Conservation (phyloP, 2,888 invertebrate genomes). For the Hirtodrosophila alboralis region DNA sequence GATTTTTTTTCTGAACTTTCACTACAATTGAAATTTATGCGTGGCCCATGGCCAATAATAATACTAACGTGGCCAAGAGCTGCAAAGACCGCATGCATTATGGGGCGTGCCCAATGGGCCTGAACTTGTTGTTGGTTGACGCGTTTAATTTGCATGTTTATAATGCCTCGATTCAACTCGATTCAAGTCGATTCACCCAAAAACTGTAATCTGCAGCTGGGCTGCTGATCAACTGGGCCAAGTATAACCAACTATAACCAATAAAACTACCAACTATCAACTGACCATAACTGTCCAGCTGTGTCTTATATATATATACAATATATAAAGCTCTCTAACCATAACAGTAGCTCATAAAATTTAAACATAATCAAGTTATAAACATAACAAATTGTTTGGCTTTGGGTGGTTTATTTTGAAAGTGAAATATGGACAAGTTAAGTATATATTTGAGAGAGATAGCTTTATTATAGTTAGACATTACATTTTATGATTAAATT, state of each 20-base stretch:
- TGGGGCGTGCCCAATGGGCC: conserved; percentile 38
- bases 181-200: conserved; percentile 16
- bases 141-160: conserved; percentile 53
- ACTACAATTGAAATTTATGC: conserved; percentile 73
- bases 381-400: conserved; percentile 15
- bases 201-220: conserved; percentile 48
- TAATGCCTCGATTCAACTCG: background rate
- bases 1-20: conserved; percentile 67
- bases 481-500: too few relatives aligned
- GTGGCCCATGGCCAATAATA: conserved; percentile 46
- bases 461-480: too few relatives aligned
- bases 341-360: conserved; percentile 73
- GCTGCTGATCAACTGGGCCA: conserved; percentile 47
- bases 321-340: conserved; percentile 36
- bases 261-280: background rate
- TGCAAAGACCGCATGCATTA: conserved; percentile 13
- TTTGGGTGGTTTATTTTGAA: conserved; percentile 21
- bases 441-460: too few relatives aligned
- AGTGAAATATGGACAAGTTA: conserved; percentile 41
- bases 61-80: conserved; percentile 9
- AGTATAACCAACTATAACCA: conserved; percentile 1
- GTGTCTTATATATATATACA: conserved; percentile 39
- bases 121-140: conserved; percentile 61
- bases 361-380: conserved; percentile 68
- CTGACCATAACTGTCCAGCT: conserved; percentile 29